Conservation (phyloP, 2,113 vertebrate species). For the Macquaria ambigua region DNA sequence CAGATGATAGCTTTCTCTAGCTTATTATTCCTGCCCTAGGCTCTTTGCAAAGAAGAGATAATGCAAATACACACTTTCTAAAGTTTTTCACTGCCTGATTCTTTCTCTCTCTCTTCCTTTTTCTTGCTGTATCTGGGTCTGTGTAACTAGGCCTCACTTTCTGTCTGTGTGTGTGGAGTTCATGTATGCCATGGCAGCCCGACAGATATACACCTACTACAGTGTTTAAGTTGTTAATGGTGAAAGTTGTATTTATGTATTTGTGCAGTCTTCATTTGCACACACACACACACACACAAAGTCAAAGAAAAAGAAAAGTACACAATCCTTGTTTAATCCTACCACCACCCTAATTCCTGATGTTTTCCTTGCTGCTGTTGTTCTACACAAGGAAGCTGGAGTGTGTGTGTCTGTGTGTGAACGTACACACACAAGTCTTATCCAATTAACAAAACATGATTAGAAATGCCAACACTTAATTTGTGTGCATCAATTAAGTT, state of each 20-base stretch:
- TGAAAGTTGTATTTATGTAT: conserved; percentile 34
- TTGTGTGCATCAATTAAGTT: conserved; percentile 1
- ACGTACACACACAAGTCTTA: neutral
- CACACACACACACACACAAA: neutral
- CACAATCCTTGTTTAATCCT: conserved; percentile 23
- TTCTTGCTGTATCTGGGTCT: conserved; percentile 53
- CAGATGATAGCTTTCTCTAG: conserved; percentile 66
- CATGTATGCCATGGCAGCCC: conserved; percentile 18
- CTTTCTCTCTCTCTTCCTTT: conserved; percentile 28
- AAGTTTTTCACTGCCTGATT: conserved; percentile 62
- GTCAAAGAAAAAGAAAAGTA: neutral
- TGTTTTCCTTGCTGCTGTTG: neutral
- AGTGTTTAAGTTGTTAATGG: conserved; percentile 33
- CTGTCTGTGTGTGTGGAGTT: conserved; percentile 13
- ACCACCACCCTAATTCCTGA: neutral
- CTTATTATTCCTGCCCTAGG: conserved; percentile 74
- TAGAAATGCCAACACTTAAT: neutral
- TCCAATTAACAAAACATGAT: conserved; percentile 34
- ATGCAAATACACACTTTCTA: conserved; percentile 77
- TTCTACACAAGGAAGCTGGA: neutral
- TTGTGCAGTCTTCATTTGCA: conserved; percentile 13
- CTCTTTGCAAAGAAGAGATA: conserved; percentile 75
- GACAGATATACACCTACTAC: conserved; percentile 23
- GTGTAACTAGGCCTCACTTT: conserved; percentile 54
- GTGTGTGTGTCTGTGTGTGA: conserved; percentile 2